phyloP scores from a whole-genome alignment of 2,888 invertebrate species.

The Caenorhabditis parvicauda region DNA sequence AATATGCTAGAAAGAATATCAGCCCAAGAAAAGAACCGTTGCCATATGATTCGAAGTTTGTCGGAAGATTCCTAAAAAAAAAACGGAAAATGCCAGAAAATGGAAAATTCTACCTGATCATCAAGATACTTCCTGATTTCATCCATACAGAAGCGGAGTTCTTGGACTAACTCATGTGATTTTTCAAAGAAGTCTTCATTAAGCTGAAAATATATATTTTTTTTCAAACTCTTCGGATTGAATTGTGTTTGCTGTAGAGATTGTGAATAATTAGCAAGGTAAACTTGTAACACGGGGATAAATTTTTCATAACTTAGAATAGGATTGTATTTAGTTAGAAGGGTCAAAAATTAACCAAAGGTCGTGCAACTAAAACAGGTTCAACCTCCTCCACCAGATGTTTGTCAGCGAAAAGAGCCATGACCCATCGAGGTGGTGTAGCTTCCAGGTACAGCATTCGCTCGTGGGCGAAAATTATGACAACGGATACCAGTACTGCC shows the following conservation, averaged over 20 bases:
- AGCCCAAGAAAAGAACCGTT: slow-evolving; percentile 44
- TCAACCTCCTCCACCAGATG: slow-evolving; percentile 19
- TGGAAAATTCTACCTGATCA: slow-evolving; percentile 18
- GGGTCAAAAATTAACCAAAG: no score
- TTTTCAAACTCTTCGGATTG: no score
- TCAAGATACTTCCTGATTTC: slow-evolving; percentile 32
- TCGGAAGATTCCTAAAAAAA: slow-evolving; percentile 24
- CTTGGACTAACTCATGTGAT: slow-evolving; percentile 36
- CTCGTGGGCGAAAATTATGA: slow-evolving; percentile 44
- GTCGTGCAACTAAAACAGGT: no score
- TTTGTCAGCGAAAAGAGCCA: slow-evolving; percentile 24
- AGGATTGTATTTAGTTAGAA: no score
- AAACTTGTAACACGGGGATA: no score
- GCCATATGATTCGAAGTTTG: slow-evolving; percentile 40
- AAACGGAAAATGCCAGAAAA: not conserved
- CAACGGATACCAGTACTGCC: slow-evolving; percentile 40
- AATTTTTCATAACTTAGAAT: no score
- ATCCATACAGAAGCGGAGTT: slow-evolving; percentile 40
- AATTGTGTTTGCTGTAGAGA: no score
- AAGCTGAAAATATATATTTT: slow-evolving; percentile 17
- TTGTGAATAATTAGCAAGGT: no score
- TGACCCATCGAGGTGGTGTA: slow-evolving; percentile 33
- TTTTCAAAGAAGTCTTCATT: slow-evolving; percentile 38
- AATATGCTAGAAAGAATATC: slow-evolving; percentile 38
- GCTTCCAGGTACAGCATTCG: slow-evolving; percentile 35